These are phyloP conservation scores for Hafferia zeledoni DNA, from an alignment of 2,797 vertebrate species.

Conservation along the genomic window DNA sequence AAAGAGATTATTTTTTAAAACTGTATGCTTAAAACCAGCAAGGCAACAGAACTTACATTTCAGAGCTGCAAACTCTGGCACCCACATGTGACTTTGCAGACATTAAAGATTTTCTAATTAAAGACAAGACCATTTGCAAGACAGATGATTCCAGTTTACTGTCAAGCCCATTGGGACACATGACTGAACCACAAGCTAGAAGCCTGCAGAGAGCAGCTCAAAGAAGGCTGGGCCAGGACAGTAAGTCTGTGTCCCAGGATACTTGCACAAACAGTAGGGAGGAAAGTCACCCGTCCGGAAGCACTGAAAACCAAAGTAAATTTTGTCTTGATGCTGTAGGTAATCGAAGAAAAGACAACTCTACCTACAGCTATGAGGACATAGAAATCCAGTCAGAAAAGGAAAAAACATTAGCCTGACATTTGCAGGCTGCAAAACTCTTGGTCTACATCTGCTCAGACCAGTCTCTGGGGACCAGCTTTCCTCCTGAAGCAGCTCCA, in stretches of 20 bases:
- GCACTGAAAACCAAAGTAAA: neutral
- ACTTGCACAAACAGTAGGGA: neutral
- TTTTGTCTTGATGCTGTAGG: neutral
- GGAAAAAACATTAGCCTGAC: neutral
- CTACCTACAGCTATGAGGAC: neutral
- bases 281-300: neutral
- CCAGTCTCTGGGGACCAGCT: neutral
- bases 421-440: neutral
- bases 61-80: conserved; percentile 39
- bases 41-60: neutral
- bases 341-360: neutral
- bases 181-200: neutral
- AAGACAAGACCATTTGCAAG: conserved; percentile 37
- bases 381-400: neutral
- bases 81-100: conserved; percentile 10
- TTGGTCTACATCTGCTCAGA: neutral
- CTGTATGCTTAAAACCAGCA: neutral
- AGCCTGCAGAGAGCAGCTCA: neutral
- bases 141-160: conserved; percentile 41
- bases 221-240: neutral
- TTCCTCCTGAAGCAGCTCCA: neutral
- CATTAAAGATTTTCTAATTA: conserved; percentile 58
- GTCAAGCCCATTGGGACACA: neutral
- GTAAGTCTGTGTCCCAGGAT: neutral
- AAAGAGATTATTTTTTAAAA: neutral